Percentiles rank a stretch among this genome's conserved stretches.
Conservation (phyloP, 2,797 vertebrate genomes). For the Poecilia velifera region DNA sequence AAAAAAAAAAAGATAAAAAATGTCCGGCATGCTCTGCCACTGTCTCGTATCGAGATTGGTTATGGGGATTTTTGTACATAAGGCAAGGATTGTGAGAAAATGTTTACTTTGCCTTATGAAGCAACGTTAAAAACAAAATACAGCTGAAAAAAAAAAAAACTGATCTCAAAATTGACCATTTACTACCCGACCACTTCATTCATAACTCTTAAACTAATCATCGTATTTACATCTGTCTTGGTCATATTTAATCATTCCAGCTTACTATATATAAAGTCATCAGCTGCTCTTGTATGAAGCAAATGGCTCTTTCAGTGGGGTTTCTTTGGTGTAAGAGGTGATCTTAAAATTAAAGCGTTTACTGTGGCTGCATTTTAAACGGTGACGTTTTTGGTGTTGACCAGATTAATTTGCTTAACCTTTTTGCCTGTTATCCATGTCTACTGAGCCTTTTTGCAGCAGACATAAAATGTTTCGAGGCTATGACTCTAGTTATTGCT, state of each 20-base stretch:
- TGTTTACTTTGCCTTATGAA: neutral
- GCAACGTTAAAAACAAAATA: neutral
- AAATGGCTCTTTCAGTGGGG: neutral
- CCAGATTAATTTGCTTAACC: neutral
- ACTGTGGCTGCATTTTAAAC: neutral
- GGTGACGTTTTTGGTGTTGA: neutral
- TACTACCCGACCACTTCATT: neutral
- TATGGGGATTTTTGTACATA: neutral
- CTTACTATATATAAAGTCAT: neutral
- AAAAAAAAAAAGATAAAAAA: neutral
- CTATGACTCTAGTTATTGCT: neutral
- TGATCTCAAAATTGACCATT: neutral
- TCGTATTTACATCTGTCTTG: neutral
- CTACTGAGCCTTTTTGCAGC: neutral
- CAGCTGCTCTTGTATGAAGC: neutral
- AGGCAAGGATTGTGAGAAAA: neutral
- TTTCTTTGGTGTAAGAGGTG: neutral
- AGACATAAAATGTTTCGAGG: neutral
- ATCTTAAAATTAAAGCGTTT: neutral
- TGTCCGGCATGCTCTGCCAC: neutral
- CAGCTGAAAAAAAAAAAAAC: neutral
- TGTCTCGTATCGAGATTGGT: constrained; percentile 18
- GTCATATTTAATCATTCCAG: neutral
- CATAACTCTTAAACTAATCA: neutral
- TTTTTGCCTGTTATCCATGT: neutral